Evolutionary conservation across 1,140 invertebrate genomes (phyloP).

Genomic region (Ephestia elutella): DNA sequence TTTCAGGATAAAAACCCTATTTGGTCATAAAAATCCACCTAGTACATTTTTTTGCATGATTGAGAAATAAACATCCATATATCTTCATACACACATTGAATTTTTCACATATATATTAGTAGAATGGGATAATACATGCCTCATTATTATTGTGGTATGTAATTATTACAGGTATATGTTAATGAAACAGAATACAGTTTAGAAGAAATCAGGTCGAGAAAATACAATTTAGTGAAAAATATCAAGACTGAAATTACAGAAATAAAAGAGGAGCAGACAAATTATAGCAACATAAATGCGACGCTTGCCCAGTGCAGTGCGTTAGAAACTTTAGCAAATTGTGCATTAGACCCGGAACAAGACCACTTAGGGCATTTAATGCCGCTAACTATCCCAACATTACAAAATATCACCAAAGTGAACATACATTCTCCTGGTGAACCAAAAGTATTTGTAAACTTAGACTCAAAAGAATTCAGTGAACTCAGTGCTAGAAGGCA

Average conservation of each 20-base stretch:
- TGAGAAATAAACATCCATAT: too few species aligned
- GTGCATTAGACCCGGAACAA: constrained; percentile 63
- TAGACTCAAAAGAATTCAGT: constrained; percentile 66
- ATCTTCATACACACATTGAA: too few species aligned
- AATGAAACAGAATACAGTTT: constrained; percentile 78
- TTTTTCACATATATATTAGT: too few species aligned
- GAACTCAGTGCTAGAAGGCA: constrained; percentile 50
- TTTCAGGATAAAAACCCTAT: too few species aligned
- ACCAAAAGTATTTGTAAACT: constrained; percentile 63
- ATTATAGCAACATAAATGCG: constrained; percentile 53
- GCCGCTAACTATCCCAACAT: constrained; percentile 55
- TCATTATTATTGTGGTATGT: not conserved
- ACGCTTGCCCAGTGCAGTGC: constrained; percentile 62
- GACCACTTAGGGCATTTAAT: constrained; percentile 64
- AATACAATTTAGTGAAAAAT: constrained; percentile 46
- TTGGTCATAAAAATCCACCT: too few species aligned
- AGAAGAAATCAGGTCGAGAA: constrained; percentile 78
- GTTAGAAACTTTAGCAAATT: constrained; percentile 67
- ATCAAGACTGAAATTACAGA: constrained; percentile 39
- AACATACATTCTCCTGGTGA: constrained; percentile 67
- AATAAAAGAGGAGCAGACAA: constrained; percentile 31
- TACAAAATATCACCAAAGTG: constrained; percentile 66
- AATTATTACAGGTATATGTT: constrained; percentile 73
- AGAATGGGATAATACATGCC: too few species aligned
- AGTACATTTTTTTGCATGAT: too few species aligned